Evolutionary conservation across 2,888 invertebrate species (phyloP).

Genomic region (Cephus runcator): DNA sequence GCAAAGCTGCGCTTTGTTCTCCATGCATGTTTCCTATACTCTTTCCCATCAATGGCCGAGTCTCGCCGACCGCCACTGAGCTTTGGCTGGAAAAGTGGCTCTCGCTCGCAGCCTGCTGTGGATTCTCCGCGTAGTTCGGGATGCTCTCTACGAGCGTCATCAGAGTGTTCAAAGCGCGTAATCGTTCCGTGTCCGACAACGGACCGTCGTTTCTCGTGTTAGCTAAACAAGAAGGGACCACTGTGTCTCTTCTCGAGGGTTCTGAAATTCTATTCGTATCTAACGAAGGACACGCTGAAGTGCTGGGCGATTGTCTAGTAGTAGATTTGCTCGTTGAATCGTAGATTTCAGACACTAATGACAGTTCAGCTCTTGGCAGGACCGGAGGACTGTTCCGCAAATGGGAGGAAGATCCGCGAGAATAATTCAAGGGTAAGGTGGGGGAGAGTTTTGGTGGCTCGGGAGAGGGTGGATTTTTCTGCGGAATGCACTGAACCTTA

Average conservation of each 20-base stretch:
- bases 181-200: not conserved
- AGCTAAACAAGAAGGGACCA: not conserved
- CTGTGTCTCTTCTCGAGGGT: not conserved
- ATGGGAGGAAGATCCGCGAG: slow-evolving; percentile 12
- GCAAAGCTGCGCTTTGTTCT: not conserved
- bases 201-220: not conserved
- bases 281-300: not conserved
- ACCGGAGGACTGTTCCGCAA: slow-evolving; percentile 46
- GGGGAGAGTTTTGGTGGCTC: slow-evolving; percentile 51
- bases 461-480: slow-evolving; percentile 30
- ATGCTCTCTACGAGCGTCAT: not conserved
- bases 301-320: not conserved
- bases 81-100: not conserved
- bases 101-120: not conserved
- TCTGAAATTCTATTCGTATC: not conserved
- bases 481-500: not conserved
- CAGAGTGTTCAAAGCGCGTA: not conserved
- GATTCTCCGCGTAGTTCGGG: not conserved
- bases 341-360: not conserved
- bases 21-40: not conserved
- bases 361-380: slow-evolving; percentile 37
- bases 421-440: slow-evolving; percentile 27
- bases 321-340: not conserved
- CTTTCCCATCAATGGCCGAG: not conserved
- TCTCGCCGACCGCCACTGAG: not conserved